Evolutionary conservation across 2,888 invertebrate species (phyloP).

Genomic region (Ceriagrion tenellum): DNA sequence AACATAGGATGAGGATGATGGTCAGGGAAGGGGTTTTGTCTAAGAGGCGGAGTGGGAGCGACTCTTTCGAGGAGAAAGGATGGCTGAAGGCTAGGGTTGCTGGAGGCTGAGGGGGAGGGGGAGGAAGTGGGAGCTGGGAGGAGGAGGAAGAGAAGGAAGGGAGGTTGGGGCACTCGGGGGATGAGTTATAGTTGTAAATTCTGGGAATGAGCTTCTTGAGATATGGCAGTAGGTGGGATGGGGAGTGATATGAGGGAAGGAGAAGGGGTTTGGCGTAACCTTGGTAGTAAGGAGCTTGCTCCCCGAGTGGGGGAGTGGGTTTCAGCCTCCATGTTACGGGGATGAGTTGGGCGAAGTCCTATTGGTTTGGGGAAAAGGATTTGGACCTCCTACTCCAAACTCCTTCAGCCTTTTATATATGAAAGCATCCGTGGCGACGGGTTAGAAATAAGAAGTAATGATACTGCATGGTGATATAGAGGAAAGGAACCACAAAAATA

Average conservation of each 20-base stretch:
- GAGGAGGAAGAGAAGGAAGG: background rate
- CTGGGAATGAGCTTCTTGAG: slow-evolving; percentile 32
- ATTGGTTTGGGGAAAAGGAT: background rate
- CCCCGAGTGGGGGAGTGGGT: too few relatives aligned
- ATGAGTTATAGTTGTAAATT: slow-evolving; percentile 36
- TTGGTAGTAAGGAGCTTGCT: too few relatives aligned
- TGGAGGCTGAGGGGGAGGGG: background rate
- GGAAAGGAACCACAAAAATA: too few relatives aligned
- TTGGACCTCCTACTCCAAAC: background rate
- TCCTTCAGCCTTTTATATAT: too few relatives aligned
- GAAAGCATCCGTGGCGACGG: too few relatives aligned
- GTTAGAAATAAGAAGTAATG: too few relatives aligned
- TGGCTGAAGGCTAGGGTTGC: background rate
- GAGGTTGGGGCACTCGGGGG: background rate
- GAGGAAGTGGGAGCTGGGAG: background rate
- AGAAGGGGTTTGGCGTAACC: too few relatives aligned
- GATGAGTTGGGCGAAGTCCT: background rate
- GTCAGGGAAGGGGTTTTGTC: background rate
- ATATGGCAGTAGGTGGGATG: background rate
- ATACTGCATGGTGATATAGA: too few relatives aligned
- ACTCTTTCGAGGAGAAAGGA: background rate
- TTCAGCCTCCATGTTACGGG: background rate
- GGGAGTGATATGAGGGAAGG: background rate
- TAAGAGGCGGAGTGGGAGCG: background rate
- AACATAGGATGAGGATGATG: background rate